Evolutionary conservation across 2,113 vertebrate genomes (phyloP).

Genomic region (Hydrochoerus hydrochaeris): DNA sequence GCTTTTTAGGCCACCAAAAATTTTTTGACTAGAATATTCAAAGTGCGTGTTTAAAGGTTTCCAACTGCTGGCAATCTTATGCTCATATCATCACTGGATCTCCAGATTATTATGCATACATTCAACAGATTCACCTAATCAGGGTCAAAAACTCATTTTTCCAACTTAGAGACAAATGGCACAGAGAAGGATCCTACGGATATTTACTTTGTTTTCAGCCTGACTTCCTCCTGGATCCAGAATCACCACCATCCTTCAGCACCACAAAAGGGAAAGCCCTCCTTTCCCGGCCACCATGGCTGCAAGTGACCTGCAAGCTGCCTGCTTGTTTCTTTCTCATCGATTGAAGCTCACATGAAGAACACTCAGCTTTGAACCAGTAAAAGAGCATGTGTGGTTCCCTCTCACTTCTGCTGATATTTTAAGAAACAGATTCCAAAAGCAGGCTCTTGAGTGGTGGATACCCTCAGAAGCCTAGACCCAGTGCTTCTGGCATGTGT

Average conservation of each 20-base stretch:
- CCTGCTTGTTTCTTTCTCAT: not conserved
- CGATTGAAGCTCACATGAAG: not conserved
- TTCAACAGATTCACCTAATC: not conserved
- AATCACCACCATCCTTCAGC: not conserved
- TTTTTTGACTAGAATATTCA: slow-evolving; percentile 44
- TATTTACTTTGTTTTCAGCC: not conserved
- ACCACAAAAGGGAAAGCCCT: not conserved
- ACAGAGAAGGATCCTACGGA: not conserved
- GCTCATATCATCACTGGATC: not conserved
- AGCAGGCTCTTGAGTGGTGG: not conserved
- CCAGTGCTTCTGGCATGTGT: not conserved
- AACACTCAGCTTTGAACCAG: not conserved
- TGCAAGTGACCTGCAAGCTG: not conserved
- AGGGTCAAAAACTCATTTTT: slow-evolving; percentile 17
- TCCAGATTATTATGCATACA: not conserved
- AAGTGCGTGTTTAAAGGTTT: slow-evolving; percentile 59
- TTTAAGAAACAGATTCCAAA: not conserved
- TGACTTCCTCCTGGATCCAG: not conserved
- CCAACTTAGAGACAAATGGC: not conserved
- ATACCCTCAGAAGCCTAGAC: not conserved
- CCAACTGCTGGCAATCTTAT: slow-evolving; percentile 39
- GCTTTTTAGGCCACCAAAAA: slow-evolving; percentile 45
- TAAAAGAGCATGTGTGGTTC: not conserved
- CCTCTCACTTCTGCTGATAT: not conserved
- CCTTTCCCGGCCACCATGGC: not conserved